Base-by-base conservation (phyloP, 2,797 vertebrate species). In the Tenualosa thibaudeaui region DNA sequence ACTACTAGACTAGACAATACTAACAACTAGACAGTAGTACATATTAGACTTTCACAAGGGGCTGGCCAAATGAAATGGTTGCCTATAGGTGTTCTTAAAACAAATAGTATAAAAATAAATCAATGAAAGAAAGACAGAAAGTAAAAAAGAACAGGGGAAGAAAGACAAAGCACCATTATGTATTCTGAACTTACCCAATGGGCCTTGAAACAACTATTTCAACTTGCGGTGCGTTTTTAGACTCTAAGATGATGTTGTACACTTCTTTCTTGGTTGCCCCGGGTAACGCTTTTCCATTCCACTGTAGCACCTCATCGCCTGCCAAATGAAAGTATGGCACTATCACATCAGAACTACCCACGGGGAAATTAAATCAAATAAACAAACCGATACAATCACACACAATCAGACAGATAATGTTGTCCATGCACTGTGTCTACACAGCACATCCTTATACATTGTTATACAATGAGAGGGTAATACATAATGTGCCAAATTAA, bases 181-280 rank as follows among this genome's bases (percentile, higher is more conserved):
- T 71, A 37, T 17, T 26, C 17, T 1, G 31, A 81, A 88, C 96
- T 97, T 96, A 99, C 98, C 98, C 97, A 92, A 99, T 99, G 91
- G 98, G 98, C 92, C 98, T 97, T 85, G 98, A 99, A 94, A 99
- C 98, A 92, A 99, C 97, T 91, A 99, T 98, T 95, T 99, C 98
- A 91, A 99, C 98, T 96, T 99, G 98, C 94, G 97, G 97, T 94
- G 98, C 97, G 89, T 98, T 97, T 95, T 99, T 99, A 87, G 98
- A 99, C 91, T 99, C 98, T 92, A 99, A 96, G 94, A 99, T 99
- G 90, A 99, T 99, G 94, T 99, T 99, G 97, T 99, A 99, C 93
- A 99, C 98, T 94, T 99, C 98, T 95, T 99, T 98, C 95, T 99
- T 98, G 92, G 98, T 99, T 93, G 98, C 98, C 93, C 98, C 98